Base-by-base conservation (phyloP, 2,113 vertebrate species). In the Oryzias melastigma region DNA sequence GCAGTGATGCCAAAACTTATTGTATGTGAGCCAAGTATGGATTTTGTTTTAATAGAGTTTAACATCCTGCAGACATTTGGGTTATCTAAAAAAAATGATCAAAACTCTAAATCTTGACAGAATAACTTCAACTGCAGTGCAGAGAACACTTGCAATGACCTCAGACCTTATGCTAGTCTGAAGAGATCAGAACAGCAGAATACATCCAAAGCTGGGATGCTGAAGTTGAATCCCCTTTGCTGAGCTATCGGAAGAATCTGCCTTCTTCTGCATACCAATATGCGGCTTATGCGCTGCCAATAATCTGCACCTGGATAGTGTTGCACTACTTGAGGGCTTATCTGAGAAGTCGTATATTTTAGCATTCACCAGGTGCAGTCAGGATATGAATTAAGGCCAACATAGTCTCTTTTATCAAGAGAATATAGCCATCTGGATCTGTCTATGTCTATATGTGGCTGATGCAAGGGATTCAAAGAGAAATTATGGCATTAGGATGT, bases 231-330 rank as follows among this genome's bases (percentile, higher is more conserved):
- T 83, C 77, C 78, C 65, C 72, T 77, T 75, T 72, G 62, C 69
- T 25, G 73, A 75, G 77, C 73, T 88, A 89, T 87, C 86, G 61
- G 67, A 82, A 77, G 64, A 73, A 89, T 89, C 85, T 80, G 68
- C 76, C 67, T 81, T 84, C 77, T 74, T 88, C 81, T 87, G 87
- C 89, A 91, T 90, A 81, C 87, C 87, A 89, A 89, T 84, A 86
- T 71, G 52, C 60, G 62, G 67, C 81, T 89, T 84, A 78, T 69
- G 45, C 77, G 76, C 68, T 53, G 43, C 69, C 83, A 83, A 81
- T 80, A 78, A 88, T 81, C 73, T 85, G 85, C 90, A 91, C 90
- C 85, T 88, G 87, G 87, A 81, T 83, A 73, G 65, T 82, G 79
- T 85, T 89, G 80, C 85, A 82, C 78, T 81, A 85, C 78, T 84